phyloP scores from a whole-genome alignment of 2,888 invertebrate species.

The Drosophila infuscata region DNA sequence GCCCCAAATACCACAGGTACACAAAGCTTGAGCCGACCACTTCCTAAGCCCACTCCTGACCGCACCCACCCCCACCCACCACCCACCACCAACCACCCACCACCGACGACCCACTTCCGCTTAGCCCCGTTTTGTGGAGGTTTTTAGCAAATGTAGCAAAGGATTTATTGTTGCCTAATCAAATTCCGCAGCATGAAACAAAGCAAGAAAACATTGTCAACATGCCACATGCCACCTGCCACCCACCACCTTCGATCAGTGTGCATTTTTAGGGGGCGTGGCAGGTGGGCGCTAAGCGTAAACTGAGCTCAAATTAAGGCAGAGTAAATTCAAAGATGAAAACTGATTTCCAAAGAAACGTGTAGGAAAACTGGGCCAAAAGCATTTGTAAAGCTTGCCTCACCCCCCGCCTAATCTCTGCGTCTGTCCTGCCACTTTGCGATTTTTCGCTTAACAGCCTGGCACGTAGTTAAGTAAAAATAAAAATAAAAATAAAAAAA shows the following conservation, averaged over 20 bases:
- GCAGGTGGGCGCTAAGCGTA: neutral
- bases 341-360: slow-evolving; percentile 49
- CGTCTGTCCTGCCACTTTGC: neutral
- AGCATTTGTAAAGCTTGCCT: slow-evolving; percentile 58
- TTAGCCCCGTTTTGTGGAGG: neutral
- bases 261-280: slow-evolving; percentile 11
- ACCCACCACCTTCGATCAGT: slow-evolving; percentile 21
- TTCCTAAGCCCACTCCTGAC: neutral
- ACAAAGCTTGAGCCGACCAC: slow-evolving; percentile 30
- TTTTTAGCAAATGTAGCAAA: slow-evolving; percentile 65
- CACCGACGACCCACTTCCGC: neutral
- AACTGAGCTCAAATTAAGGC: slow-evolving; percentile 43
- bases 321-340: slow-evolving; percentile 34
- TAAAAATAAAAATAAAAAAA: neutral
- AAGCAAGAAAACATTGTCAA: slow-evolving; percentile 67
- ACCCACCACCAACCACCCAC: too few species aligned
- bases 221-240: slow-evolving; percentile 23
- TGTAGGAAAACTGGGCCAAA: slow-evolving; percentile 68
- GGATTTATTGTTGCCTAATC: slow-evolving; percentile 79
- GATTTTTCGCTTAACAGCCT: slow-evolving; percentile 8
- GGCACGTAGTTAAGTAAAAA: slow-evolving; percentile 64
- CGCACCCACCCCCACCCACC: neutral
- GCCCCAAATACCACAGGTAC: slow-evolving; percentile 50
- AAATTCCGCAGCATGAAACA: slow-evolving; percentile 71
- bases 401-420: neutral